A percentile compares a stretch with the other conserved stretches of the same genome.
phyloP scores from a whole-genome alignment of 2,113 vertebrate species.

The Bos javanicus region DNA sequence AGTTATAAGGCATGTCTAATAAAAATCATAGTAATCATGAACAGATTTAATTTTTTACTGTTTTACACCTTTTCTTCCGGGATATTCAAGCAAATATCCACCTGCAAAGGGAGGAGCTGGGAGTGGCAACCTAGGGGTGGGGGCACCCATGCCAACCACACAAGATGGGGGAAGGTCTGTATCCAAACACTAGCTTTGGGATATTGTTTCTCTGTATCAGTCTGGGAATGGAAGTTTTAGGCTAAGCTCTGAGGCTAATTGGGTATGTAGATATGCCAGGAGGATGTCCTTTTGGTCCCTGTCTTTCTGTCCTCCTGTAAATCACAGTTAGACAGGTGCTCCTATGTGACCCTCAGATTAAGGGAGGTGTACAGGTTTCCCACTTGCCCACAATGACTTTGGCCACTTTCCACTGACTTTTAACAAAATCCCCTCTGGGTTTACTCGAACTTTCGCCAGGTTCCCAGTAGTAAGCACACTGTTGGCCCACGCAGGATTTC shows the following conservation, averaged over 20 bases:
- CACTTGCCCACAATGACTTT: neutral
- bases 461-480: neutral
- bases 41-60: neutral
- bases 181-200: neutral
- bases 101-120: neutral
- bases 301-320: neutral
- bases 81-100: neutral
- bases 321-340: neutral
- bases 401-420: neutral
- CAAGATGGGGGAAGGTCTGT: neutral
- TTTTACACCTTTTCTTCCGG: neutral
- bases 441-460: neutral
- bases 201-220: neutral
- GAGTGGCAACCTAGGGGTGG: neutral
- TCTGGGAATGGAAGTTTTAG: neutral
- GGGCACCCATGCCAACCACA: neutral
- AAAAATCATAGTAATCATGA: neutral
- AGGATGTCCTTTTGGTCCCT: neutral
- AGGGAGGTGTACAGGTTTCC: neutral
- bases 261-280: neutral
- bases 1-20: neutral
- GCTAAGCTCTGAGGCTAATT: neutral
- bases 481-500: neutral
- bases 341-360: neutral
- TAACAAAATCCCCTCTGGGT: neutral